Percentiles rank a stretch among this genome's conserved stretches.
Conservation (phyloP, 2,888 invertebrate species). For the Drosophila anomelani region DNA sequence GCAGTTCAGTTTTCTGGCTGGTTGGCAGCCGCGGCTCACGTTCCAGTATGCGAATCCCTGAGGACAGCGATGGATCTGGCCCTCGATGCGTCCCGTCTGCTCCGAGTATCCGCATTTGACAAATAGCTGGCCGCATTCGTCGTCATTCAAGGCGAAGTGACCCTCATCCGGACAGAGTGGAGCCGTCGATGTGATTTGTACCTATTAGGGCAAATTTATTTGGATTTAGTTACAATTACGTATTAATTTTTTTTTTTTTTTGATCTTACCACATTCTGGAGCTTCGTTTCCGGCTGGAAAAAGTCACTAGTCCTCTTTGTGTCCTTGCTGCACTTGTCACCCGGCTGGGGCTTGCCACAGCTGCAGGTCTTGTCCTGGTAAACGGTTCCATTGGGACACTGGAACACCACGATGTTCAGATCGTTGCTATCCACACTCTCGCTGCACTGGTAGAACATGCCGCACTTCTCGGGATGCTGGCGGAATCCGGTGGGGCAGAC, state of each 20-base stretch:
- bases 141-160: conserved; percentile 88
- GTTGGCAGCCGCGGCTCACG: conserved; percentile 91
- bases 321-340: conserved; percentile 79
- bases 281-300: conserved; percentile 70
- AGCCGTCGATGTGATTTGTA: conserved; percentile 86
- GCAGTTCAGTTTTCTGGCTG: conserved; percentile 87
- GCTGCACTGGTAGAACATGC: conserved; percentile 93
- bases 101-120: conserved; percentile 88
- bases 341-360: conserved; percentile 88
- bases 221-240: background rate
- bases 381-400: conserved; percentile 91
- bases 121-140: conserved; percentile 89
- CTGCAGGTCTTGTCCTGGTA: conserved; percentile 90
- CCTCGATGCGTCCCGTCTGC: conserved; percentile 86
- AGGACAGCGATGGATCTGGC: conserved; percentile 91
- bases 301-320: conserved; percentile 55
- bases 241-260: background rate
- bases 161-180: conserved; percentile 89
- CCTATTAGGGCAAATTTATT: conserved; percentile 85
- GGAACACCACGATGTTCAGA: conserved; percentile 90
- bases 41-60: conserved; percentile 91
- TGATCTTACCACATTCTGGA: conserved; percentile 73
- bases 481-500: conserved; percentile 93
- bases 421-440: conserved; percentile 88
- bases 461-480: conserved; percentile 93